Evolutionary conservation across 2,113 vertebrate species (phyloP).

Genomic region (Spilogale gracilis): DNA sequence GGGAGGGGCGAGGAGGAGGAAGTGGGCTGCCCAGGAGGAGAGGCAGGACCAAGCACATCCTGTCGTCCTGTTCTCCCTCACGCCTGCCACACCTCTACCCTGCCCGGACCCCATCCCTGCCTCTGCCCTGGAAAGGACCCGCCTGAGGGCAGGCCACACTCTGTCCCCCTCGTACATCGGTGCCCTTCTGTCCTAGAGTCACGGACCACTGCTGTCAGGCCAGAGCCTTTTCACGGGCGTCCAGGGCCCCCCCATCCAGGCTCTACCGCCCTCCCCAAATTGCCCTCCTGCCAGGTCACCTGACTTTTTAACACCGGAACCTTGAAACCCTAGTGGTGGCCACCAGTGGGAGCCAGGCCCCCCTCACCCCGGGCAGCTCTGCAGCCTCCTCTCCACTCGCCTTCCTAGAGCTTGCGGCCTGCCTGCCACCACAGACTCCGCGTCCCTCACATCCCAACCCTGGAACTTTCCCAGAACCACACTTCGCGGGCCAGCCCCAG

Average conservation of each 20-base stretch:
- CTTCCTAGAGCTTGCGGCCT: not conserved
- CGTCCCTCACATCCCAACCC: not conserved
- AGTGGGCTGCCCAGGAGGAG: not conserved
- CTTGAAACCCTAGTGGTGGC: not conserved
- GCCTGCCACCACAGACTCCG: not conserved
- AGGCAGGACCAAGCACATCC: not conserved
- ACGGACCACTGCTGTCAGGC: not conserved
- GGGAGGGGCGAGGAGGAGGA: not conserved
- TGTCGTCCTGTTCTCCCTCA: not conserved
- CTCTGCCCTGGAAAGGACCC: not conserved
- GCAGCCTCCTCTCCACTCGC: not conserved
- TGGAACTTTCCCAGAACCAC: not conserved
- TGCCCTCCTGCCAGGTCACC: not conserved
- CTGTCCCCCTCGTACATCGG: not conserved
- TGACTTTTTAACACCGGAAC: not conserved
- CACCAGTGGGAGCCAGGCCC: not conserved
- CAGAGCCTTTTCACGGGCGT: not conserved
- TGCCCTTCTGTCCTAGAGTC: not conserved
- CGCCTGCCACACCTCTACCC: not conserved
- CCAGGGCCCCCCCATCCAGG: not conserved
- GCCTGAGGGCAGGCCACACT: not conserved
- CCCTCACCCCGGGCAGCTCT: not conserved
- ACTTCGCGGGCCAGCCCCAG: not conserved
- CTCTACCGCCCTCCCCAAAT: not conserved
- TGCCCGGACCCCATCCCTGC: not conserved